Evolutionary conservation across 2,113 vertebrate genomes (phyloP), one percentile per base, ranked within the genome.

Genomic region (Lophotis ruficrista): DNA sequence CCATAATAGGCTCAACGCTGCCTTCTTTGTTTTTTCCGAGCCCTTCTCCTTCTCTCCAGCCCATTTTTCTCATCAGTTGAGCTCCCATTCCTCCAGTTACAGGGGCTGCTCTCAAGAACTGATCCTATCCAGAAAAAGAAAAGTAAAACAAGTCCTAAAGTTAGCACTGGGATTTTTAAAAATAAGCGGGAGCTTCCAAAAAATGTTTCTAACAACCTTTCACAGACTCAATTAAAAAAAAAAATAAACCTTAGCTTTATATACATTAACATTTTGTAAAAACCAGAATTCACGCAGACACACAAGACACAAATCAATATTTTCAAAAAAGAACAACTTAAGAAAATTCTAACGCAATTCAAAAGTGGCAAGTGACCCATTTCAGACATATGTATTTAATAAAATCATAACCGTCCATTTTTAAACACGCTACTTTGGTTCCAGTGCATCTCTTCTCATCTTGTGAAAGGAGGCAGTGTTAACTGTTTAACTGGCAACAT

Each of bases 11-110:
- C 81, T 99, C 99, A 76, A 99, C 99, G 5, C 99, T 99, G 50
- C 99, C 99, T 97, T 99, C 99, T 47, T 99, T 98, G 98, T 99
- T 99, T 97, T 99, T 99, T 27, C 99, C 99, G 4, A 99, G 98
- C 35, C 99, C 99, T 96, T 99, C 99, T 86, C 99, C 99, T 62
- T 99, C 98, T 96, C 97, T 99, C 99, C 99, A 99, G 92, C 99
- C 99, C 99, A 99, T 99, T 97, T 99, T 99, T 79, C 99, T 99
- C 99, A 99, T 99, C 68, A 99, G 98, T 57, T 99, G 98, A 98
- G 99, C 99, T 70, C 99, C 99, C 94, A 99, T 99, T 58, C 99
- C 99, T 83, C 99, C 99, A 8, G 98, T 99, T 35, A 99, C 99
- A 3, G 99, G 99, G 57, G 99, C 99, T 53, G 99, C 99, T 93